These are phyloP conservation scores for Lamprologus callipterus DNA, from an alignment of 2,113 vertebrate genomes.

Conservation along the genomic window DNA sequence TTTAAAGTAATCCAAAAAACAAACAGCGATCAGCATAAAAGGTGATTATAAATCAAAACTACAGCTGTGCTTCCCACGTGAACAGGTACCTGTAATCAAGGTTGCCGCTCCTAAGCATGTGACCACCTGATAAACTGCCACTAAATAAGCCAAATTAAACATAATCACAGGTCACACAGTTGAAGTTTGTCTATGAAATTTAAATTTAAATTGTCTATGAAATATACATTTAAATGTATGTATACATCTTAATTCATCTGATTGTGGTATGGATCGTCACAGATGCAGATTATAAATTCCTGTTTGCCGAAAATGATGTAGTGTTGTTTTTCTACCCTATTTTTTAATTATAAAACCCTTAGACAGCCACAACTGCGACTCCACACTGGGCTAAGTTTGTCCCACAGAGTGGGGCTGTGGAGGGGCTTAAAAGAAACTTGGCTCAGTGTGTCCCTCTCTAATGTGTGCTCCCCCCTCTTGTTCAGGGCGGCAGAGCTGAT, in stretches of 20 bases:
- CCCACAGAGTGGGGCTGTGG: not conserved
- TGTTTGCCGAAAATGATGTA: not conserved
- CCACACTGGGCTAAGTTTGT: not conserved
- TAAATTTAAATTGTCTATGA: not conserved
- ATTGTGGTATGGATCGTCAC: not conserved
- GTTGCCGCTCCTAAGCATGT: not conserved
- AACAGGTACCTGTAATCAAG: not conserved
- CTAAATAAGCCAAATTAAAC: not conserved
- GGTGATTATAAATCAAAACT: not conserved
- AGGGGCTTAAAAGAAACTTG: not conserved
- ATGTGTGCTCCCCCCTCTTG: not conserved
- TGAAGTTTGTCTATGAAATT: not conserved
- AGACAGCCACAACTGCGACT: not conserved
- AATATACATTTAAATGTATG: not conserved
- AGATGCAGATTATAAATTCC: not conserved
- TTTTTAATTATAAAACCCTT: not conserved
- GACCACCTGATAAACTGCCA: not conserved
- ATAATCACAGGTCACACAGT: not conserved
- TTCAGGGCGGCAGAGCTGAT: constrained; percentile 96
- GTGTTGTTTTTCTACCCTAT: not conserved
- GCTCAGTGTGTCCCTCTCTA: not conserved
- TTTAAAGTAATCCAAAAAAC: not conserved
- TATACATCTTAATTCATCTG: not conserved
- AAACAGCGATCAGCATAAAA: not conserved
- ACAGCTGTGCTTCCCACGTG: not conserved